A percentile compares a stretch with the other conserved stretches of the same genome.
Conservation (phyloP, 2,888 invertebrate genomes). For the Parascotia fuliginaria region DNA sequence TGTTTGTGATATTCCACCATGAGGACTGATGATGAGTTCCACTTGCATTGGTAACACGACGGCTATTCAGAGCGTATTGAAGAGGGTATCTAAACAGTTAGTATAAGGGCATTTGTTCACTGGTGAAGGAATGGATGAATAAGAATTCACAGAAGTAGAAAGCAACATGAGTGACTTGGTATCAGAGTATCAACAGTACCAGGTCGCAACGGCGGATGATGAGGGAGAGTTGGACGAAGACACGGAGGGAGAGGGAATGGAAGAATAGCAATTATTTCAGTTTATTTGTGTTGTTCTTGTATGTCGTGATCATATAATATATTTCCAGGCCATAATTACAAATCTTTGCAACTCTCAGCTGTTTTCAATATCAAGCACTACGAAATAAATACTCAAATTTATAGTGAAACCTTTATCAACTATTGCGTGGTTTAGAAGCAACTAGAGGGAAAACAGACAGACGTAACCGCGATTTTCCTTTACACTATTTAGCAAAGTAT, state of each 20-base stretch:
- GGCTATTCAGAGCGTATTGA: constrained; percentile 94
- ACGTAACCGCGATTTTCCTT: too few relatives aligned
- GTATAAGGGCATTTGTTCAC: constrained; percentile 98
- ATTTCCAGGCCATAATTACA: too few relatives aligned
- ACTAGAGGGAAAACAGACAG: too few relatives aligned
- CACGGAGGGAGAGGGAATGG: constrained; percentile 81
- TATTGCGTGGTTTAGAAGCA: too few relatives aligned
- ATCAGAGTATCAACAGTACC: constrained; percentile 92
- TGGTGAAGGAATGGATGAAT: constrained; percentile 96
- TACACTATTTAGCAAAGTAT: too few relatives aligned
- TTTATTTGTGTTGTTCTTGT: constrained; percentile 60
- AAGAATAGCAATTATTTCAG: constrained; percentile 54
- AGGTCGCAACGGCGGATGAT: constrained; percentile 86
- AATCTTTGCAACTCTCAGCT: too few relatives aligned
- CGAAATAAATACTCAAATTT: too few relatives aligned
- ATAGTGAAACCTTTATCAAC: too few relatives aligned
- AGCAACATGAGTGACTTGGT: constrained; percentile 92
- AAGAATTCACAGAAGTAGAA: constrained; percentile 96
- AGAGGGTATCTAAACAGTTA: constrained; percentile 94
- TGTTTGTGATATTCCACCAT: constrained; percentile 92
- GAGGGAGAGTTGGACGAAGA: constrained; percentile 85
- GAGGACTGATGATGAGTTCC: constrained; percentile 92
- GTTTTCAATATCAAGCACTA: too few relatives aligned
- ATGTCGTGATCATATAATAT: constrained; percentile 33
- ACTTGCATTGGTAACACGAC: constrained; percentile 96